Percentiles rank a stretch among this genome's conserved stretches.
phyloP scores from a whole-genome alignment of 92 coral and sea anemone species.

The Virgularia gustaviana region DNA sequence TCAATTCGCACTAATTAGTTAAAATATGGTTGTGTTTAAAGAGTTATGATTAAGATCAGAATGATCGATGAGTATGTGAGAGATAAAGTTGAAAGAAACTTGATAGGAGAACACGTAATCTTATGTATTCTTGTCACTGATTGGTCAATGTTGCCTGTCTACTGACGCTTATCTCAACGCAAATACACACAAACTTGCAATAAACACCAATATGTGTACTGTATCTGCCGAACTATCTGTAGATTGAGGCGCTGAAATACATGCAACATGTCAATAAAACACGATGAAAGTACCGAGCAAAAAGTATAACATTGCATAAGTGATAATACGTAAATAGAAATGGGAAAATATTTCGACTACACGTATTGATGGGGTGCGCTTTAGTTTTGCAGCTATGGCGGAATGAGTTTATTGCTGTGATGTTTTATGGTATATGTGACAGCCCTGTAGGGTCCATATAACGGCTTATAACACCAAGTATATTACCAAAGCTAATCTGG shows the following conservation, averaged over 20 bases:
- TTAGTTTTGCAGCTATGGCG: no score
- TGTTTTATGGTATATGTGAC: no score
- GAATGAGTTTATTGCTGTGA: no score
- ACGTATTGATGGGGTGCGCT: no score
- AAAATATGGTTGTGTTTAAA: constrained; percentile 73
- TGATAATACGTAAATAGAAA: no score
- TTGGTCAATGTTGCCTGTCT: constrained; percentile 60
- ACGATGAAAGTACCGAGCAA: no score
- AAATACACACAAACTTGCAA: constrained; percentile 21
- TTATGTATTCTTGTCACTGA: constrained; percentile 44
- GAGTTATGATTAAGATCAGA: constrained; percentile 73
- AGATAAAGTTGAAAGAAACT: constrained; percentile 72
- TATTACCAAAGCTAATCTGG: no score
- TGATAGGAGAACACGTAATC: constrained; percentile 54
- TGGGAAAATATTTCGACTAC: no score
- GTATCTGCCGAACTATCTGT: not conserved
- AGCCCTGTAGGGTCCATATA: no score
- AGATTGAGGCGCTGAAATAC: not conserved
- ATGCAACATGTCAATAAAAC: no score
- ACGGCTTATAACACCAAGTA: no score
- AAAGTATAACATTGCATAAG: no score
- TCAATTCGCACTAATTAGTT: constrained; percentile 76
- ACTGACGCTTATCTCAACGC: not conserved
- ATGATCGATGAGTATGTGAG: constrained; percentile 62
- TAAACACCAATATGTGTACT: constrained; percentile 9